Evolutionary conservation across 2,113 vertebrate species (phyloP).

Genomic region (Pithys albifrons): DNA sequence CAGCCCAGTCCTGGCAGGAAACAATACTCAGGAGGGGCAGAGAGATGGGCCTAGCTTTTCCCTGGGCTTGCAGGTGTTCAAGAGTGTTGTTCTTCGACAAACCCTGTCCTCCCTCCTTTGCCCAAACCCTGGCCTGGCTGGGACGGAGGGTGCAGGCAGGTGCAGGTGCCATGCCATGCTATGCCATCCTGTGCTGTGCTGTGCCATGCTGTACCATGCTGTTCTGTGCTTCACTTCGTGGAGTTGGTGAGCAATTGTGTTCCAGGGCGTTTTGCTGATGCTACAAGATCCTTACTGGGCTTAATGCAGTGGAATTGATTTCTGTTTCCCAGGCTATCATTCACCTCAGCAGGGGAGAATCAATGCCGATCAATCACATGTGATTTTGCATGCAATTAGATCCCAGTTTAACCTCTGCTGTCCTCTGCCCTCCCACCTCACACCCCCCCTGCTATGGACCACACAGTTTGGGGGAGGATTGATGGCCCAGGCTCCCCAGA

Average conservation of each 20-base stretch:
- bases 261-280: background rate
- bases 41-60: background rate
- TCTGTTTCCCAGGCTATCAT: conserved; percentile 70
- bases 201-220: rapidly evolving
- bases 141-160: rapidly evolving
- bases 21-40: rapidly evolving
- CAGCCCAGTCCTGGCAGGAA: rapidly evolving
- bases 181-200: rapidly evolving
- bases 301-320: conserved; percentile 80
- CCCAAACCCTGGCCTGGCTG: background rate
- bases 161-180: background rate
- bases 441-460: background rate
- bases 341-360: conserved; percentile 70
- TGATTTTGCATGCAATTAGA: conserved; percentile 51
- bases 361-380: conserved; percentile 66
- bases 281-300: conserved; percentile 55
- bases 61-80: background rate
- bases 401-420: conserved; percentile 66
- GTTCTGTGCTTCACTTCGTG: rapidly evolving
- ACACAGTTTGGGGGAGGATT: conserved; percentile 5
- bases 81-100: rapidly evolving
- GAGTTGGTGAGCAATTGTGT: background rate
- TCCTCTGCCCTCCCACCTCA: background rate
- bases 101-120: too few relatives aligned
- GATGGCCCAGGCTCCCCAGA: background rate